Evolutionary conservation across 2,113 vertebrate genomes (phyloP).

Genomic region (Girardinichthys multiradiatus): DNA sequence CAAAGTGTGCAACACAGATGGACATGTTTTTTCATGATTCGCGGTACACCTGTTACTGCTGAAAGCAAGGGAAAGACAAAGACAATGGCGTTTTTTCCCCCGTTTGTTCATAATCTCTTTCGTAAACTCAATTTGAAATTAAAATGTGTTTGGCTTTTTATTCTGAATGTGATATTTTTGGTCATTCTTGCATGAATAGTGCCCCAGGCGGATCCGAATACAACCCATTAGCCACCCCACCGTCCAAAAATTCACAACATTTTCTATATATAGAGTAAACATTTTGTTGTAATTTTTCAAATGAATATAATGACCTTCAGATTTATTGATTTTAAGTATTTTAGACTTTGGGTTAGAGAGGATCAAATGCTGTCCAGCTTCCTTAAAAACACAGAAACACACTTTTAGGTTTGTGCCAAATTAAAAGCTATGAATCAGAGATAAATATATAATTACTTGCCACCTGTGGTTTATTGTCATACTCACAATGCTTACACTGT

Average conservation of each 20-base stretch:
- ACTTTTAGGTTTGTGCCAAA: no score
- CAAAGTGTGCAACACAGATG: background rate
- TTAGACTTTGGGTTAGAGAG: no score
- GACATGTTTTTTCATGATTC: slow-evolving; percentile 12
- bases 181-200: background rate
- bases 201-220: no score
- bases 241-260: background rate
- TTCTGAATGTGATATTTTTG: slow-evolving; percentile 2
- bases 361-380: no score
- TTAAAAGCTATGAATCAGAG: no score
- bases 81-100: background rate
- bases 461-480: no score
- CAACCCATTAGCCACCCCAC: background rate
- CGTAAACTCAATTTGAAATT: slow-evolving; percentile 23
- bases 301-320: background rate
- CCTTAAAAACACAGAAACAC: no score
- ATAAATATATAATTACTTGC: no score
- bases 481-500: no score
- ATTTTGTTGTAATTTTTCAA: no score
- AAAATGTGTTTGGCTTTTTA: slow-evolving; percentile 42
- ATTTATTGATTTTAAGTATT: background rate
- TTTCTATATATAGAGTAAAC: background rate
- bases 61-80: slow-evolving; percentile 1
- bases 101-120: slow-evolving; percentile 26
- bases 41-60: slow-evolving; percentile 15